Conservation (phyloP, 2,113 vertebrate genomes). For the Calyptomena viridis region DNA sequence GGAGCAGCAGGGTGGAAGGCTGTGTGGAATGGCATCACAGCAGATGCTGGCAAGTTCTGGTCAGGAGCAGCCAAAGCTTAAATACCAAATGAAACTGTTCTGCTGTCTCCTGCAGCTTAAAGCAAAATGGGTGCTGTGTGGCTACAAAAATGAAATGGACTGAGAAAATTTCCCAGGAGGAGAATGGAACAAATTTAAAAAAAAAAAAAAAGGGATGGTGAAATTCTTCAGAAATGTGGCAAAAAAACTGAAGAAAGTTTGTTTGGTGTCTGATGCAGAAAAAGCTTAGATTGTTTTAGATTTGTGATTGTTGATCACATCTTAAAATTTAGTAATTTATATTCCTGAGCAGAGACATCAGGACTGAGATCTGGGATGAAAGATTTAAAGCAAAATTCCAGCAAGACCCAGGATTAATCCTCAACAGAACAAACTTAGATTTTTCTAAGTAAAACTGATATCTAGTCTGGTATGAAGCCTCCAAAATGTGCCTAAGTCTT, state of each 20-base stretch:
- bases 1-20: neutral
- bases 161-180: neutral
- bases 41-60: accelerated
- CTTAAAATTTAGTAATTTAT: neutral
- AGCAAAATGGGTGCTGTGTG: neutral
- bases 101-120: neutral
- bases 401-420: neutral
- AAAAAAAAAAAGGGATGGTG: neutral
- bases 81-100: neutral
- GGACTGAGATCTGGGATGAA: neutral
- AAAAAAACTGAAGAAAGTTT: neutral
- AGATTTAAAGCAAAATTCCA: neutral
- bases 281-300: neutral
- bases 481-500: neutral
- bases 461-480: neutral
- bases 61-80: neutral
- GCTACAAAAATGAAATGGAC: neutral
- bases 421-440: neutral
- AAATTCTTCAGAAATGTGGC: neutral
- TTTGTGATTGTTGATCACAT: neutral
- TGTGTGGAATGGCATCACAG: neutral
- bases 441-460: neutral
- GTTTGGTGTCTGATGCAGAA: neutral
- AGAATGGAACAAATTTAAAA: neutral
- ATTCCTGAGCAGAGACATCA: neutral